Evolutionary conservation across 2,113 vertebrate species (phyloP), one percentile per base, ranked within the genome.

Genomic region (Anthoscopus minutus): DNA sequence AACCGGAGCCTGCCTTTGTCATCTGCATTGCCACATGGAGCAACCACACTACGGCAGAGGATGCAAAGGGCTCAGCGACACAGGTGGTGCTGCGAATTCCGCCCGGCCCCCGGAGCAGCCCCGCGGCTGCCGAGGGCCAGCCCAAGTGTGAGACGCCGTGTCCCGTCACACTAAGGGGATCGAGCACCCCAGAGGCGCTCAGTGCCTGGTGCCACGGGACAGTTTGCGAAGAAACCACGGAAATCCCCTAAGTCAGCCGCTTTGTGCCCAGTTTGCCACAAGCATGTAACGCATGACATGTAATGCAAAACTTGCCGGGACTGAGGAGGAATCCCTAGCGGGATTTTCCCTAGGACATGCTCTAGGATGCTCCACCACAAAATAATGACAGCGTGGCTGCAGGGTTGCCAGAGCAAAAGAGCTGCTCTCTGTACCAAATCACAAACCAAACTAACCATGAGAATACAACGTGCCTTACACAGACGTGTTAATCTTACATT

Each of bases 111-210:
- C 3, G 0, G 1, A 64, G 51, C 33, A 40, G 54, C 3, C 15
- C 25, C 3, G 8, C 0, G 0, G 42, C 56, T 27, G 23, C 25
- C 4, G 15, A 4, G 28, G 30, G 19, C 21, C 77, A 64, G 71
- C 69, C 69, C 69, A 9, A 24, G 65, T 0, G 9, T 33, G 37
- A 25, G 3, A 35, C 2, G 0, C 15, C 1, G 3, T 0, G 0
- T 23, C 51, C 1, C 0, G 2, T 37, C 9, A 2, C 11, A 2
- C 48, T 28, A 44, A 38, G 22, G 61, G 44, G 4, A 35, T 28
- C 13, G 23, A 50, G 27, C 33, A 48, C 21, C 48, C 70, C 61
- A 48, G 33, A 40, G 48, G 10, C 0, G 23, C 18, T 12, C 53
- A 60, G 3, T 17, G 19, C 33, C 48, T 61, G 19, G 13, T 70